phyloP scores from a whole-genome alignment of 2,797 vertebrate genomes.

The Pterois miles region DNA sequence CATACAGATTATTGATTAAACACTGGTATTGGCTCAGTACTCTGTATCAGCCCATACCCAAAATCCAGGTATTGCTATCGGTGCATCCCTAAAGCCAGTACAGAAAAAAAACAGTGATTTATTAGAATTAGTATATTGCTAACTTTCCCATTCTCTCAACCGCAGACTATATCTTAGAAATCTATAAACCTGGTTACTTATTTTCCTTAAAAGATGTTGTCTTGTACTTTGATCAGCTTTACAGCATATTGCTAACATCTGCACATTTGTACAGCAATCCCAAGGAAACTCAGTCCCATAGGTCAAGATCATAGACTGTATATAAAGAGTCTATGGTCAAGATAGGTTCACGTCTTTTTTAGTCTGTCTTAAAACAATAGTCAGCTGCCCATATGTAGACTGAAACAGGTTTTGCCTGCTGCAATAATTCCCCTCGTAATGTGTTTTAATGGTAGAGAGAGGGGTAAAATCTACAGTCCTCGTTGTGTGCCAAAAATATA shows the following conservation, averaged over 20 bases:
- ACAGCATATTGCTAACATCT: conserved; percentile 24
- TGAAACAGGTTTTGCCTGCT: not conserved
- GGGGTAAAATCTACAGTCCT: not conserved
- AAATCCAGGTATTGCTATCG: too few species aligned
- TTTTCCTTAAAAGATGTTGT: conserved; percentile 53
- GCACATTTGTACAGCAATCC: conserved; percentile 25
- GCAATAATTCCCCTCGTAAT: not conserved
- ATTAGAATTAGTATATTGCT: not conserved
- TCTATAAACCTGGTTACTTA: conserved; percentile 60
- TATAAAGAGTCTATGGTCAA: not conserved
- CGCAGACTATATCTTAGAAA: not conserved
- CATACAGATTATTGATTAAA: too few species aligned
- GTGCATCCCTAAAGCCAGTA: not conserved
- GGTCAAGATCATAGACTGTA: not conserved
- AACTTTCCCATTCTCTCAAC: not conserved
- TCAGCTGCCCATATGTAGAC: not conserved
- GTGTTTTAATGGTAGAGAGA: not conserved
- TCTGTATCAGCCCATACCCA: too few species aligned
- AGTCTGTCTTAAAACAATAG: not conserved
- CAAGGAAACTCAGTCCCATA: not conserved
- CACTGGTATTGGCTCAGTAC: too few species aligned
- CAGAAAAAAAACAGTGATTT: not conserved
- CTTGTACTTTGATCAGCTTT: conserved; percentile 70
- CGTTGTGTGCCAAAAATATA: not conserved
- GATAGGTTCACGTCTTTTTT: not conserved